These are phyloP conservation scores for Diogma glabrata DNA, from an alignment of 2,888 invertebrate genomes.

Conservation along the genomic window DNA sequence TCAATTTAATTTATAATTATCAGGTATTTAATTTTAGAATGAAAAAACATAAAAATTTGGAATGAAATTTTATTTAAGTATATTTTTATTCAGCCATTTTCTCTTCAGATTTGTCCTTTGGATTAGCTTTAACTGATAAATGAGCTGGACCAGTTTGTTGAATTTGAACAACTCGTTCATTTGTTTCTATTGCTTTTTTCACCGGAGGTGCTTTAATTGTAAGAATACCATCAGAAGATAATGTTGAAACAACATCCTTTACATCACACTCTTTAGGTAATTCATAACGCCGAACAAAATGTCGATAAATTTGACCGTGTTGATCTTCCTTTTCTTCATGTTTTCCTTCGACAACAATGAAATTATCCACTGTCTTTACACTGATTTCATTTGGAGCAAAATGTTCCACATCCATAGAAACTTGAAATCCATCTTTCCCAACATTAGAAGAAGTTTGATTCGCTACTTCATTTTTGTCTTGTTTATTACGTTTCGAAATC, in stretches of 20 bases:
- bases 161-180: slow-evolving; percentile 41
- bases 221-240: slow-evolving; percentile 72
- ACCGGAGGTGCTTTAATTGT: slow-evolving; percentile 56
- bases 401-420: slow-evolving; percentile 55
- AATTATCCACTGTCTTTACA: slow-evolving; percentile 54
- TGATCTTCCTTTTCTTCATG: slow-evolving; percentile 60
- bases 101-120: slow-evolving; percentile 19
- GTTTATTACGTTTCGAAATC: no score
- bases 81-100: background rate
- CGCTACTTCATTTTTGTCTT: background rate
- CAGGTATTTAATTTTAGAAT: no score
- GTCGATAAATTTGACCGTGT: slow-evolving; percentile 65
- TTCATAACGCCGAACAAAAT: slow-evolving; percentile 61
- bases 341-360: slow-evolving; percentile 54
- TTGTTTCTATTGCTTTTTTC: slow-evolving; percentile 18
- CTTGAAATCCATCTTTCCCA: slow-evolving; percentile 58
- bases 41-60: no score
- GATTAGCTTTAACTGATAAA: slow-evolving; percentile 38
- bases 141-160: slow-evolving; percentile 46
- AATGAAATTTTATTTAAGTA: no score
- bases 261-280: slow-evolving; percentile 58
- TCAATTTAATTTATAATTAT: no score
- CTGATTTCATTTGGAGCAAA: slow-evolving; percentile 57
- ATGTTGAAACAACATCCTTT: slow-evolving; percentile 56
- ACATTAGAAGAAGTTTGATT: slow-evolving; percentile 26